phyloP scores from a whole-genome alignment of 1,140 invertebrate genomes.

The Drosophila navojoa region DNA sequence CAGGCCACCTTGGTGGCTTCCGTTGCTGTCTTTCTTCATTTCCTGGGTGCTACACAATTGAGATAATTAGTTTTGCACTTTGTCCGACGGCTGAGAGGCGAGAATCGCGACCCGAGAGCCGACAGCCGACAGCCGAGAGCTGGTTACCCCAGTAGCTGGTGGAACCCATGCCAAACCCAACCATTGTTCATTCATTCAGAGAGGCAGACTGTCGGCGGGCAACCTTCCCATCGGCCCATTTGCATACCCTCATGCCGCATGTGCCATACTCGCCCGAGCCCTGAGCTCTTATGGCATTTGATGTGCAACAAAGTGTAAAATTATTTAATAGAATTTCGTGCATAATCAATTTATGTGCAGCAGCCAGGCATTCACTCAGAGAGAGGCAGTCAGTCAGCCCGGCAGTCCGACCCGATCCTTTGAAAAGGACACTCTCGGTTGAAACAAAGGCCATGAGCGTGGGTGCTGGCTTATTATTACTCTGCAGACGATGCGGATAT shows the following conservation, averaged over 20 bases:
- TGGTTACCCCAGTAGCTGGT: slow-evolving; percentile 7
- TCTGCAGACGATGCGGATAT: slow-evolving; percentile 3
- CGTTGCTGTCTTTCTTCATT: slow-evolving; percentile 81
- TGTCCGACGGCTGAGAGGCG: slow-evolving; percentile 50
- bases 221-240: slow-evolving; percentile 36
- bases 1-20: slow-evolving; percentile 75
- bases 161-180: slow-evolving; percentile 22
- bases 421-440: slow-evolving; percentile 49
- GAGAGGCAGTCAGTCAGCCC: slow-evolving; percentile 19
- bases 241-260: slow-evolving; percentile 11
- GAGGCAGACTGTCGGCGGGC: slow-evolving; percentile 16
- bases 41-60: slow-evolving; percentile 78
- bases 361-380: slow-evolving; percentile 47
- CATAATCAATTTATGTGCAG: slow-evolving; percentile 83
- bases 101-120: slow-evolving; percentile 16
- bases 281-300: slow-evolving; percentile 68
- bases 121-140: slow-evolving; percentile 31
- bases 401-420: slow-evolving; percentile 21
- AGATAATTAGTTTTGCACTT: slow-evolving; percentile 82
- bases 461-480: slow-evolving; percentile 16
- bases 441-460: slow-evolving; percentile 36
- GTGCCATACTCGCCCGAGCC: slow-evolving; percentile 20
- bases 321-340: slow-evolving; percentile 81
- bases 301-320: slow-evolving; percentile 83
- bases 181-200: slow-evolving; percentile 37